phyloP scores from a whole-genome alignment of 2,797 vertebrate species.

The Euthynnus affinis region DNA sequence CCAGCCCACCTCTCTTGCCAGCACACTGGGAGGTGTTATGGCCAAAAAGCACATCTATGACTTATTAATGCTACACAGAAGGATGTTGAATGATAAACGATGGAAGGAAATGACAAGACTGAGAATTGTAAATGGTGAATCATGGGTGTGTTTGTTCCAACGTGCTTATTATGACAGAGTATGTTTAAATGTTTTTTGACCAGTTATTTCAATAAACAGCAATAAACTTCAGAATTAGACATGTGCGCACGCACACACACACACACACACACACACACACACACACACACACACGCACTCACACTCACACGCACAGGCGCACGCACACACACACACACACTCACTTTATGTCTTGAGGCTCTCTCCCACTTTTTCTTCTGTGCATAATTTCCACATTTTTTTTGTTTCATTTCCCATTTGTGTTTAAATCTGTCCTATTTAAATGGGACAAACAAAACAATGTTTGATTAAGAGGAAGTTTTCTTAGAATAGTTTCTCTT shows the following conservation, averaged over 20 bases:
- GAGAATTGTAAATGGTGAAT: slow-evolving; percentile 26
- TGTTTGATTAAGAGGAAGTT: neutral
- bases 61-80: slow-evolving; percentile 62
- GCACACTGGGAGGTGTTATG: slow-evolving; percentile 22
- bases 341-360: neutral
- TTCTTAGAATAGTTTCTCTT: neutral
- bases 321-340: neutral
- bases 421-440: neutral
- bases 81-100: slow-evolving; percentile 45
- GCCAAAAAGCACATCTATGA: slow-evolving; percentile 57
- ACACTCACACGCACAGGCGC: neutral
- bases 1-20: slow-evolving; percentile 40
- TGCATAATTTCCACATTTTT: neutral
- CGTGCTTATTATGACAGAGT: slow-evolving; percentile 42
- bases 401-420: neutral
- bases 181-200: slow-evolving; percentile 23
- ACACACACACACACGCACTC: neutral
- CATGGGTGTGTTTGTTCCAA: slow-evolving; percentile 29
- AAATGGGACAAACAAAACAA: slow-evolving; percentile 6
- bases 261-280: neutral
- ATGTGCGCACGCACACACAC: too few species aligned
- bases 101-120: slow-evolving; percentile 44
- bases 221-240: neutral
- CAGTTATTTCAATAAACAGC: slow-evolving; percentile 17
- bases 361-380: neutral